Percentiles rank a stretch among this genome's conserved stretches.
These are phyloP conservation scores for Drosophila seguyi DNA, from an alignment of 1,140 invertebrate species.

Conservation along the genomic window DNA sequence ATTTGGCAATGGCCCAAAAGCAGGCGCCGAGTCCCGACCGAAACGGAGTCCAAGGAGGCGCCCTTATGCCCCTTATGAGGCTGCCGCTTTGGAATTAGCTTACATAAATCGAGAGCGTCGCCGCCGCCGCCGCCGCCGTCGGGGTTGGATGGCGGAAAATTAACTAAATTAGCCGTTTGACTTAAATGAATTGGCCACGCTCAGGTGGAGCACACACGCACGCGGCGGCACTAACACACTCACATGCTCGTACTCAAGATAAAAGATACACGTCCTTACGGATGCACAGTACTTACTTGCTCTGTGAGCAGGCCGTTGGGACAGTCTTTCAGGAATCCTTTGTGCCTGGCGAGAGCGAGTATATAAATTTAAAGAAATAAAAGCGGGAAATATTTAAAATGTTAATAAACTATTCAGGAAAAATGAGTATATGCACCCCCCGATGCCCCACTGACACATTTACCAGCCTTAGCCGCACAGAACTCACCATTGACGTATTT, in stretches of 20 bases:
- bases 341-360: conserved; percentile 90
- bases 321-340: conserved; percentile 97
- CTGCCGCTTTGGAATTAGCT: conserved; percentile 53
- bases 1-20: conserved; percentile 20
- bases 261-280: neutral
- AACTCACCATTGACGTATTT: conserved; percentile 93
- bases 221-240: neutral
- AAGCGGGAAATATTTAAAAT: neutral
- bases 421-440: neutral
- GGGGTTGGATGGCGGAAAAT: conserved; percentile 42
- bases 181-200: conserved; percentile 68
- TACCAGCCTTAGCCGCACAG: neutral
- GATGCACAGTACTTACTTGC: conserved; percentile 89
- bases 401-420: neutral
- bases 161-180: conserved; percentile 75
- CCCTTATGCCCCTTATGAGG: conserved; percentile 1
- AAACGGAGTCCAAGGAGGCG: neutral
- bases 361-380: neutral
- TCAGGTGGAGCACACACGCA: conserved; percentile 26
- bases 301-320: conserved; percentile 96
- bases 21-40: neutral
- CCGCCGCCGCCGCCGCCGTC: neutral
- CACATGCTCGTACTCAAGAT: neutral
- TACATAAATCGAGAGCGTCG: conserved; percentile 54
- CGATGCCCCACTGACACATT: neutral